These are phyloP conservation scores for Stenchaetothrips biformis DNA, from an alignment of 2,888 invertebrate species.

Conservation along the genomic window DNA sequence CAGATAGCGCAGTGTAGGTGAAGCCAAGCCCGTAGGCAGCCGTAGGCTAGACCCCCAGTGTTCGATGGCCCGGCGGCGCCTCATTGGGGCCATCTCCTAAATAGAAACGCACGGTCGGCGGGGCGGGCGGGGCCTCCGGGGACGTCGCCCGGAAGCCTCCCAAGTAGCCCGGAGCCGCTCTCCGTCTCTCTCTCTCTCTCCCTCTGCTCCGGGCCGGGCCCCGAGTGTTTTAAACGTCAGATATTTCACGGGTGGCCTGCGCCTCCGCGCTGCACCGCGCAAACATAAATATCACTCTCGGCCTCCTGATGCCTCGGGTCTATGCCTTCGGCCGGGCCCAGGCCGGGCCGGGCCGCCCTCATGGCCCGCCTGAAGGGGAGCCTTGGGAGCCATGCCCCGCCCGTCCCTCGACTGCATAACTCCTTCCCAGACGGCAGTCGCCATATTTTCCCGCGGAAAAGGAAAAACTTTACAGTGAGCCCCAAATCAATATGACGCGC, in stretches of 20 bases:
- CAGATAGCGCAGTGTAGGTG: too few relatives aligned
- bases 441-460: not conserved
- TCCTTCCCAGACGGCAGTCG: not conserved
- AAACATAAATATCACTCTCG: constrained; percentile 16
- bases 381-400: not conserved
- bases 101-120: not conserved
- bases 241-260: constrained; percentile 12
- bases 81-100: not conserved
- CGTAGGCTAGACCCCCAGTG: too few relatives aligned
- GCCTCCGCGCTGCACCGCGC: not conserved
- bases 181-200: not conserved
- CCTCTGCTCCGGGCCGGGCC: not conserved
- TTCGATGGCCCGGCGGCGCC: not conserved
- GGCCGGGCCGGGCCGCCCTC: too few relatives aligned
- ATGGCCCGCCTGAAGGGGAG: not conserved
- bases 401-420: not conserved
- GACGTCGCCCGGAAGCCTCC: not conserved
- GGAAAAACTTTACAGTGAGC: constrained; percentile 2
- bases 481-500: not conserved
- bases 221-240: constrained; percentile 18
- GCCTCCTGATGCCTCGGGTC: not conserved
- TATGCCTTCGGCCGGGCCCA: not conserved
- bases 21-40: too few relatives aligned
- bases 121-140: not conserved
- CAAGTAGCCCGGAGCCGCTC: not conserved